These are phyloP conservation scores for Nesospiza acunhae DNA, from an alignment of 2,113 vertebrate species.

Conservation along the genomic window DNA sequence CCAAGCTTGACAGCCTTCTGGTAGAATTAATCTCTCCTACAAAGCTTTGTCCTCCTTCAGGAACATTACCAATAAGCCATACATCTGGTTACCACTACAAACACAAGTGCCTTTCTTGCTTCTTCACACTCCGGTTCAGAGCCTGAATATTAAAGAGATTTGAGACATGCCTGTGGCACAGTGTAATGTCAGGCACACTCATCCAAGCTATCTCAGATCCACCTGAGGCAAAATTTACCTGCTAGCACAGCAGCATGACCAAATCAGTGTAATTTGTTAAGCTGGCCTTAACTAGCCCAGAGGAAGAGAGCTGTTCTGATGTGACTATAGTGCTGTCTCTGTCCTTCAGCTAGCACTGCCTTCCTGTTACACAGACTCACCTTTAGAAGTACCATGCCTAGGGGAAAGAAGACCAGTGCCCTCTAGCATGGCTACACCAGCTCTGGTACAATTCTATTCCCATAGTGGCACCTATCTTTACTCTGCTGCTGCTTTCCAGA, in stretches of 20 bases:
- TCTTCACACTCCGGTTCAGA: not conserved
- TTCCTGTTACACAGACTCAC: rapidly evolving
- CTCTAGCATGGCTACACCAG: not conserved
- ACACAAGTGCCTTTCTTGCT: not conserved
- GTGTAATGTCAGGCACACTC: not conserved
- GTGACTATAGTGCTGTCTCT: not conserved
- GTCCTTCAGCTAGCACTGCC: not conserved
- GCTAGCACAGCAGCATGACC: not conserved
- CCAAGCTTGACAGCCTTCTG: not conserved
- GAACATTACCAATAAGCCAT: not conserved
- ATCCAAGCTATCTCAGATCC: not conserved
- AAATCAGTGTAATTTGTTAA: not conserved
- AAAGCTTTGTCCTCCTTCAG: not conserved
- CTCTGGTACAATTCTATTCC: not conserved
- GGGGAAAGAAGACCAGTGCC: not conserved
- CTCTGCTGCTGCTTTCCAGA: not conserved
- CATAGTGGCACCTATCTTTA: not conserved
- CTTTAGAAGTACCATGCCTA: not conserved
- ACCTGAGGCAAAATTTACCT: not conserved
- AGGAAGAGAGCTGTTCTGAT: rapidly evolving
- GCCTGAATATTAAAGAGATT: not conserved
- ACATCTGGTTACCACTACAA: not conserved
- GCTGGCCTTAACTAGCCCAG: not conserved
- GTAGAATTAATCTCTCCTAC: not conserved
- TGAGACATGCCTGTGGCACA: not conserved